Evolutionary conservation across 2,888 invertebrate species (phyloP).

Genomic region (Chaetogeoica ovagalla): DNA sequence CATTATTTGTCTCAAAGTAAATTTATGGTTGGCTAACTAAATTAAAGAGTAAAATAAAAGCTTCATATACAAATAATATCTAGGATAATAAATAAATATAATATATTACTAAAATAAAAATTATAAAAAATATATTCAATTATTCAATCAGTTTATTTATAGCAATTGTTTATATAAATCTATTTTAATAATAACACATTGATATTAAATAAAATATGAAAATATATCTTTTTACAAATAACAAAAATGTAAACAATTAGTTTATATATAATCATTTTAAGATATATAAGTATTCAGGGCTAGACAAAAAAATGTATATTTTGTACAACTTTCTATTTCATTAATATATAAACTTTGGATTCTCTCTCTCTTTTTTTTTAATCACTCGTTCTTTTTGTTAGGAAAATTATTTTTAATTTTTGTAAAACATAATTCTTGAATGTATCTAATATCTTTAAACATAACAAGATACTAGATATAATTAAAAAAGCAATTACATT

Average conservation of each 20-base stretch:
- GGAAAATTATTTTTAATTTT: too few relatives aligned
- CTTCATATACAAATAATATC: neutral
- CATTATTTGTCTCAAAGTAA: neutral
- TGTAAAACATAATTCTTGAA: too few relatives aligned
- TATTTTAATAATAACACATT: too few relatives aligned
- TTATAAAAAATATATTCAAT: neutral
- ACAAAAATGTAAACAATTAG: neutral
- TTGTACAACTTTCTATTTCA: too few relatives aligned
- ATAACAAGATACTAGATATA: too few relatives aligned
- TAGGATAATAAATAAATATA: neutral
- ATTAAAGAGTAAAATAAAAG: too few relatives aligned
- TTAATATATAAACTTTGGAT: too few relatives aligned
- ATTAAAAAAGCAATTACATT: too few relatives aligned
- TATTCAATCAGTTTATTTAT: neutral
- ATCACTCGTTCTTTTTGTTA: too few relatives aligned
- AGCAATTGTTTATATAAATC: neutral
- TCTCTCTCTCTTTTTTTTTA: too few relatives aligned
- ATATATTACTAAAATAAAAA: neutral
- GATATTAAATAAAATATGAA: neutral
- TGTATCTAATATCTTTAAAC: too few relatives aligned
- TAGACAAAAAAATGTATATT: too few relatives aligned
- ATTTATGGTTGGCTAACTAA: neutral
- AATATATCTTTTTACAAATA: neutral
- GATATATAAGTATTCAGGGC: neutral
- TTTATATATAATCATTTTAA: neutral